A percentile compares a stretch with the other conserved stretches of the same genome.
These are phyloP conservation scores for Ochropacha duplaris DNA, from an alignment of 2,888 invertebrate genomes.

Conservation along the genomic window DNA sequence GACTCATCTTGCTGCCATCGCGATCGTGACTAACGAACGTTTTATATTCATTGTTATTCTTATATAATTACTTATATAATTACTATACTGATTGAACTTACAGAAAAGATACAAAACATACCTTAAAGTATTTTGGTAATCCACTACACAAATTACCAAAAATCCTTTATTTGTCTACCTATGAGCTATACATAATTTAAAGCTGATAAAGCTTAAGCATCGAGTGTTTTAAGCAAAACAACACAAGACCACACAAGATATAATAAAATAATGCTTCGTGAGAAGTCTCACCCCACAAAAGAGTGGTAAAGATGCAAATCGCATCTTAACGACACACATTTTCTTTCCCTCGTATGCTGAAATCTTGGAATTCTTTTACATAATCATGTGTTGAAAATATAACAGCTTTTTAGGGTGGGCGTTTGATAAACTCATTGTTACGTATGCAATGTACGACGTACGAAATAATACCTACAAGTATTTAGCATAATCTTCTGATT, in stretches of 20 bases:
- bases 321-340: slow-evolving; percentile 75
- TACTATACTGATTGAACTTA: not conserved
- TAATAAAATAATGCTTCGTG: slow-evolving; percentile 35
- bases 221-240: slow-evolving; percentile 5
- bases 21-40: slow-evolving; percentile 6
- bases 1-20: slow-evolving; percentile 47
- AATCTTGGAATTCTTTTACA: slow-evolving; percentile 79
- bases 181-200: not conserved
- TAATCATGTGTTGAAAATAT: slow-evolving; percentile 81
- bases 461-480: slow-evolving; percentile 65
- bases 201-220: not conserved
- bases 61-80: not conserved
- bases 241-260: slow-evolving; percentile 1
- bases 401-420: slow-evolving; percentile 74
- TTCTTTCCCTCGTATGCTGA: slow-evolving; percentile 61
- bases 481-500: slow-evolving; percentile 75
- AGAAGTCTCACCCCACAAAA: slow-evolving; percentile 57
- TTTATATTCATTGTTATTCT: not conserved
- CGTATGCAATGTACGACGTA: slow-evolving; percentile 55
- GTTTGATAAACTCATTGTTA: slow-evolving; percentile 62
- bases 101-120: too few species aligned
- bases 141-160: not conserved
- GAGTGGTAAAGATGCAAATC: slow-evolving; percentile 74
- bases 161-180: not conserved
- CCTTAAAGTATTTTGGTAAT: too few species aligned